These are phyloP conservation scores for Apocheima hispidaria DNA, from an alignment of 2,888 invertebrate genomes.

Conservation along the genomic window DNA sequence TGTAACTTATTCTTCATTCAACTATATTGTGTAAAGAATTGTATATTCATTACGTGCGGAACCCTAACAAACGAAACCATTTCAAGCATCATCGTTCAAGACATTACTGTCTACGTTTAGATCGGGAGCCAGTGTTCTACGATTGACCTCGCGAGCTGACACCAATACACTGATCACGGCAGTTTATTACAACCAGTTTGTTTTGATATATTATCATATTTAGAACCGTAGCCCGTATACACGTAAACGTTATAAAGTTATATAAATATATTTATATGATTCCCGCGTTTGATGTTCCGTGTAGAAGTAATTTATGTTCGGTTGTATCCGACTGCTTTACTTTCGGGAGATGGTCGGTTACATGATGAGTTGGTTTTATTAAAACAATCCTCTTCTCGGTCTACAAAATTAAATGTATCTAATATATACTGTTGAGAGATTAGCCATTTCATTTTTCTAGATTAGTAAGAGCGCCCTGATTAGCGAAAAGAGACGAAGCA, in stretches of 20 bases:
- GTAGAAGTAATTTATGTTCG: slow-evolving; percentile 18
- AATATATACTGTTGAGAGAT: no score
- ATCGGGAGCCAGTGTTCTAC: slow-evolving; percentile 46
- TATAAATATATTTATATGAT: not conserved
- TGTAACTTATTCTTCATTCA: no score
- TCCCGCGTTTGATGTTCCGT: slow-evolving; percentile 29
- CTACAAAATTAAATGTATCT: no score
- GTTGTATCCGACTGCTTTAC: slow-evolving; percentile 15
- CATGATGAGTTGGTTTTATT: not conserved
- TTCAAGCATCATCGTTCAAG: not conserved
- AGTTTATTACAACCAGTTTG: slow-evolving; percentile 45
- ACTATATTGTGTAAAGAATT: no score
- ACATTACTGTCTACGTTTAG: slow-evolving; percentile 19
- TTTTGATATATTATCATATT: slow-evolving; percentile 40
- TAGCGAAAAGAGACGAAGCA: no score
- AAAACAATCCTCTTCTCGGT: not conserved
- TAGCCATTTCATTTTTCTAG: no score
- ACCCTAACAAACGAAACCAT: not conserved
- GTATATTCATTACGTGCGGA: no score
- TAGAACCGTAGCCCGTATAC: slow-evolving; percentile 7
- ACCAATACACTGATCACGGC: slow-evolving; percentile 58
- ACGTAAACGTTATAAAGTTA: no score
- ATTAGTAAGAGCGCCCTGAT: no score
- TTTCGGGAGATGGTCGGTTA: not conserved
- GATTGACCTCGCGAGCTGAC: slow-evolving; percentile 48